Evolutionary conservation across 2,797 vertebrate species (phyloP).

Genomic region (Helarctos malayanus): DNA sequence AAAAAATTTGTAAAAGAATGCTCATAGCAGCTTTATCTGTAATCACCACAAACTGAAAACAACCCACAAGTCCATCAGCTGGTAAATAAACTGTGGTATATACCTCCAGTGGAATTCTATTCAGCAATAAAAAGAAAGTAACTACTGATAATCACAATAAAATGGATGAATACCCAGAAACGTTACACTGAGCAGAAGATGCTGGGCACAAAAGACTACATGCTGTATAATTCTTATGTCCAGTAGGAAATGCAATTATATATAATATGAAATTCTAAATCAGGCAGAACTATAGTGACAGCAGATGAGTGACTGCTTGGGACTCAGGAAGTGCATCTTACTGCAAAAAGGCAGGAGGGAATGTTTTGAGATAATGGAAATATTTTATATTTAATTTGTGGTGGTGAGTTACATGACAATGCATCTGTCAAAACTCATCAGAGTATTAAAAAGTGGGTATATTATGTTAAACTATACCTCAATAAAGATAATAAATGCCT

Average conservation of each 20-base stretch:
- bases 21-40: background rate
- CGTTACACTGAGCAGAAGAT: background rate
- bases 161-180: background rate
- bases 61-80: background rate
- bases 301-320: background rate
- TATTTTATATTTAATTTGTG: background rate
- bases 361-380: background rate
- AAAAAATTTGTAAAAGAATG: conserved; percentile 12
- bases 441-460: background rate
- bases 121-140: background rate
- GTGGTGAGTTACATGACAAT: background rate
- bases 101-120: background rate
- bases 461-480: background rate
- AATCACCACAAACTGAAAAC: background rate
- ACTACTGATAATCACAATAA: background rate
- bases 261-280: background rate
- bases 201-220: background rate
- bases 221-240: background rate
- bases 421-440: background rate
- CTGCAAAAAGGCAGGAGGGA: background rate
- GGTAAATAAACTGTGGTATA: background rate
- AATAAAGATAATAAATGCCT: background rate
- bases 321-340: background rate
- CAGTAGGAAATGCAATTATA: background rate
- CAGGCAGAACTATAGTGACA: background rate